These are phyloP conservation scores for Scelioninae gen. 2 DNA, from an alignment of 2,888 invertebrate genomes.

Conservation along the genomic window DNA sequence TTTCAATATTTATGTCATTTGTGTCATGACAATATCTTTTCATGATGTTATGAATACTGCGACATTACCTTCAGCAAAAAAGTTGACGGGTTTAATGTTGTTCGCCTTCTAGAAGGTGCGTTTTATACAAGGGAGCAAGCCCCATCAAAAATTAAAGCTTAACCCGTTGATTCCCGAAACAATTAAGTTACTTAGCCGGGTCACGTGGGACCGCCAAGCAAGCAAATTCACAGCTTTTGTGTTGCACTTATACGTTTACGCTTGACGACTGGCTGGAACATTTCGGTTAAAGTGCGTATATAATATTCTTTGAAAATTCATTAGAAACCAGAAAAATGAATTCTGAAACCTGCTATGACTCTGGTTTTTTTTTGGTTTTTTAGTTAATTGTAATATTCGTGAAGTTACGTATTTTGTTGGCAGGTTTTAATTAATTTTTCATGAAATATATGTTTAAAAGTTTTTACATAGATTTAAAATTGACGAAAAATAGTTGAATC, in stretches of 20 bases:
- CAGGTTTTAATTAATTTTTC: not conserved
- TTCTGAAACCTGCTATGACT: no score
- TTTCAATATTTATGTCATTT: no score
- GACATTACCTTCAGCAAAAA: no score
- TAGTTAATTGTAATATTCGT: slow-evolving; percentile 9
- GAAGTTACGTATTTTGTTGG: not conserved
- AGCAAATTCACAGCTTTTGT: slow-evolving; percentile 13
- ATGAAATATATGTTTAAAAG: no score
- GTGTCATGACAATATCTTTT: no score
- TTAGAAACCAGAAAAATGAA: no score
- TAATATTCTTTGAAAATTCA: no score
- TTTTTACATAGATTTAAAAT: no score
- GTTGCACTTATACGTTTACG: slow-evolving; percentile 14
- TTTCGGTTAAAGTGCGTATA: no score
- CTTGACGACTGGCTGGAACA: slow-evolving; percentile 33
- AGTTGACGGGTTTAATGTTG: slow-evolving; percentile 15
- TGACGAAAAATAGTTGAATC: no score
- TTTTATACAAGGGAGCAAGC: slow-evolving; percentile 20
- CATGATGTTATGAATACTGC: no score
- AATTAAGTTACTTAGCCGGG: slow-evolving; percentile 30
- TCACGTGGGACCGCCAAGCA: slow-evolving; percentile 23
- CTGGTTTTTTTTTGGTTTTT: no score
- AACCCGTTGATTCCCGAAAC: slow-evolving; percentile 44
- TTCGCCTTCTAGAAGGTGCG: slow-evolving; percentile 26
- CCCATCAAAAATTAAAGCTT: slow-evolving; percentile 43